A percentile compares a stretch with the other conserved stretches of the same genome.
phyloP scores from a whole-genome alignment of 1,140 invertebrate species.

The Cherax quadricarinatus region DNA sequence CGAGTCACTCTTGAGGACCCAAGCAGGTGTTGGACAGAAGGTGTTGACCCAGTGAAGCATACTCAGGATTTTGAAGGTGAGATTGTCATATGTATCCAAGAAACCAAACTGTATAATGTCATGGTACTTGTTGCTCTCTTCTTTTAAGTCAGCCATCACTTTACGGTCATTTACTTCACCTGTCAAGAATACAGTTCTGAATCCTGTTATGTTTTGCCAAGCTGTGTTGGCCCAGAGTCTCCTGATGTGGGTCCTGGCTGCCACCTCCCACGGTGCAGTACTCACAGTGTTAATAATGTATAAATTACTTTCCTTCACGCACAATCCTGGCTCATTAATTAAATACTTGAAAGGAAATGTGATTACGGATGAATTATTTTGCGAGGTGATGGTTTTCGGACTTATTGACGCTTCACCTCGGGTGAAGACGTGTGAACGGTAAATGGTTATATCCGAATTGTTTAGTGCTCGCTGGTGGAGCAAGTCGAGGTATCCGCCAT shows the following conservation, averaged over 20 bases:
- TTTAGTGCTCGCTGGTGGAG: not conserved
- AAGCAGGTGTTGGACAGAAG: constrained; percentile 30
- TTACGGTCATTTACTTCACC: not conserved
- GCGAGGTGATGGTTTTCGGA: not conserved
- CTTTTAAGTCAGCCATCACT: constrained; percentile 8
- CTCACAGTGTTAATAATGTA: constrained; percentile 32
- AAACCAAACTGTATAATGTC: constrained; percentile 28
- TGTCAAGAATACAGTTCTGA: constrained; percentile 22
- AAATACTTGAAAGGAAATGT: constrained; percentile 32
- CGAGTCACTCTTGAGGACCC: constrained; percentile 49
- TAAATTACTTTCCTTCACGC: not conserved
- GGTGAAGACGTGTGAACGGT: not conserved
- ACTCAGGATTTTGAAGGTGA: constrained; percentile 26
- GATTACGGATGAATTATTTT: not conserved
- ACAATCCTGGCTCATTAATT: constrained; percentile 36
- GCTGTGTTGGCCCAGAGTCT: constrained; percentile 32
- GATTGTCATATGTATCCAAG: constrained; percentile 38
- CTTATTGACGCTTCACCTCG: not conserved
- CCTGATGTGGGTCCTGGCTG: constrained; percentile 20
- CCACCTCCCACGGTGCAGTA: not conserved
- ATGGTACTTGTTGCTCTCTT: constrained; percentile 14
- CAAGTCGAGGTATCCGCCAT: not conserved
- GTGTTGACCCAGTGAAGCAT: constrained; percentile 30
- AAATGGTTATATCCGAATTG: not conserved
- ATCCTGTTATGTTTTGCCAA: constrained; percentile 7